These are phyloP conservation scores for Dendrolimus houi DNA, from an alignment of 2,888 invertebrate genomes.

Conservation along the genomic window DNA sequence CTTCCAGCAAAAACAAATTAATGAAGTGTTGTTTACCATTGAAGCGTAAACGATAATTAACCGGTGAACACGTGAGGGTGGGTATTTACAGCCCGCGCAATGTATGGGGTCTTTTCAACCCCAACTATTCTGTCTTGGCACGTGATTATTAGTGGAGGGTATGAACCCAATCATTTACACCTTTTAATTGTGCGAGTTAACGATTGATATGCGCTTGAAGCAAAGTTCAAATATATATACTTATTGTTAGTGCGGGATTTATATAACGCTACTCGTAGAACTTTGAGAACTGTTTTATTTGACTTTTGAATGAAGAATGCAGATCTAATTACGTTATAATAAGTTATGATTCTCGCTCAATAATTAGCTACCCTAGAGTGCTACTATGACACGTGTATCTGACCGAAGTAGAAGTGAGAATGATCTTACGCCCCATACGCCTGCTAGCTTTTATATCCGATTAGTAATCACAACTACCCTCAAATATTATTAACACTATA, in stretches of 20 bases:
- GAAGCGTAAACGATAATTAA: constrained; percentile 45
- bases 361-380: too few relatives aligned
- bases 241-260: constrained; percentile 9
- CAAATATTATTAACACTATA: too few relatives aligned
- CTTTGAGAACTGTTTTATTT: too few relatives aligned
- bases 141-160: constrained; percentile 62
- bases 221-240: constrained; percentile 26
- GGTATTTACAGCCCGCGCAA: constrained; percentile 42
- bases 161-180: constrained; percentile 56
- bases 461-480: too few relatives aligned
- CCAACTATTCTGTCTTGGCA: constrained; percentile 40
- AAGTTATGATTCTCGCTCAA: too few relatives aligned
- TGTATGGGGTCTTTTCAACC: constrained; percentile 48
- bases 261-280: too few relatives aligned
- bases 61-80: constrained; percentile 49
- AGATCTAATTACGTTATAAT: too few relatives aligned
- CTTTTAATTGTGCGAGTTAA: constrained; percentile 40
- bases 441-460: too few relatives aligned
- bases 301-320: too few relatives aligned
- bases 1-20: constrained; percentile 26
- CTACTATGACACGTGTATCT: too few relatives aligned
- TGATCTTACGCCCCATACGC: too few relatives aligned
- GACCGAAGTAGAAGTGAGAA: too few relatives aligned
- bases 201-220: constrained; percentile 38
- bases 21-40: constrained; percentile 32